Percentiles rank a stretch among this genome's conserved stretches.
phyloP scores from a whole-genome alignment of 35 echinoderm and acorn worm species.

The Ophiothrix spiculata region DNA sequence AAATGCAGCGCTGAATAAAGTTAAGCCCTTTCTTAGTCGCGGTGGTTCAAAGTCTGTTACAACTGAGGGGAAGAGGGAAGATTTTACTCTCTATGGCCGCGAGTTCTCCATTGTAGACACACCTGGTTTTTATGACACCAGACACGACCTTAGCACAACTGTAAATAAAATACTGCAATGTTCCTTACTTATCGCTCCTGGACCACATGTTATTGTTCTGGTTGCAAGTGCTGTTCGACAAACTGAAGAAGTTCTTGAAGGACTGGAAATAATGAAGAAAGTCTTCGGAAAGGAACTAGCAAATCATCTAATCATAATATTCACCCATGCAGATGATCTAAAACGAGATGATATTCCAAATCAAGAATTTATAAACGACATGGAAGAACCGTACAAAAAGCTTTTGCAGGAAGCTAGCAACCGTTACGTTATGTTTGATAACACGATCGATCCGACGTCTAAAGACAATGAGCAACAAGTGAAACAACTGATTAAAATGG shows the following conservation, averaged over 20 bases:
- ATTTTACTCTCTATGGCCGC: not conserved
- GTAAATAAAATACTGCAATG: not conserved
- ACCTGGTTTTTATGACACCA: not conserved
- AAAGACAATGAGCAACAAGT: not conserved
- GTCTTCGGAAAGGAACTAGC: not conserved
- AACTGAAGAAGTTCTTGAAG: not conserved
- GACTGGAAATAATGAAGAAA: not conserved
- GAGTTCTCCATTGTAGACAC: not conserved
- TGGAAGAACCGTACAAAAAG: not conserved
- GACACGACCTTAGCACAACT: not conserved
- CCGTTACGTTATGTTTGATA: not conserved
- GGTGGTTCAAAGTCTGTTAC: not conserved
- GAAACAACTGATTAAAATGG: not conserved
- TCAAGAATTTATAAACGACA: not conserved
- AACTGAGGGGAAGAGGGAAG: not conserved
- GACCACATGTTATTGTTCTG: not conserved
- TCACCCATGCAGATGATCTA: not conserved
- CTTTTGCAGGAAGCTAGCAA: not conserved
- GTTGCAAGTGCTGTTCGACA: not conserved
- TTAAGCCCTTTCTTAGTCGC: not conserved
- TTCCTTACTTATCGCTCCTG: not conserved
- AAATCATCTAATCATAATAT: not conserved
- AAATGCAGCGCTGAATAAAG: not conserved
- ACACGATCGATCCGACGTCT: not conserved
- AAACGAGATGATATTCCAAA: not conserved